A percentile compares a stretch with the other conserved stretches of the same genome.
phyloP scores from a whole-genome alignment of 2,113 vertebrate genomes.

The Felis chaus region DNA sequence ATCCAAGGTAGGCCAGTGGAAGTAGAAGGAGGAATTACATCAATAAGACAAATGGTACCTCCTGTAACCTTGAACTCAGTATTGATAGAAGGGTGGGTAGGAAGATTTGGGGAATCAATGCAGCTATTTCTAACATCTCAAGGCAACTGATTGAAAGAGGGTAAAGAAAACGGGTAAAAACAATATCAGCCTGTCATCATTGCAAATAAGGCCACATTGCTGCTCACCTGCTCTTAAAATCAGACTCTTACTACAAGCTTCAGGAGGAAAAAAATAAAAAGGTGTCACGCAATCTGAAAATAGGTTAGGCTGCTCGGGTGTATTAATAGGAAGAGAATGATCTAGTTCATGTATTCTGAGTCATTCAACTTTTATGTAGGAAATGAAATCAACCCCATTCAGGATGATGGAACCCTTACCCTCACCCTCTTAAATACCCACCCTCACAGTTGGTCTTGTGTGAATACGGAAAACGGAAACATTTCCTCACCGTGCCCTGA shows the following conservation, averaged over 20 bases:
- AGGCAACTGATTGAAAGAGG: slow-evolving; percentile 65
- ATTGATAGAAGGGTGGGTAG: slow-evolving; percentile 48
- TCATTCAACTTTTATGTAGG: slow-evolving; percentile 46
- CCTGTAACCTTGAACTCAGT: slow-evolving; percentile 58
- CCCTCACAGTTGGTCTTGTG: not conserved
- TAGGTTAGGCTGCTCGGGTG: slow-evolving; percentile 51
- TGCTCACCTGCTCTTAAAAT: slow-evolving; percentile 19
- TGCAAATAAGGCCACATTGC: slow-evolving; percentile 22
- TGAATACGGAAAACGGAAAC: not conserved
- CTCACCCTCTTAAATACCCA: not conserved
- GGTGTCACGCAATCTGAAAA: not conserved
- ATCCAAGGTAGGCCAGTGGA: slow-evolving; percentile 35
- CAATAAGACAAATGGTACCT: slow-evolving; percentile 73
- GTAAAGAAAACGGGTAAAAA: slow-evolving; percentile 60
- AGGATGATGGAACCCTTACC: not conserved
- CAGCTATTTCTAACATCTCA: slow-evolving; percentile 63
- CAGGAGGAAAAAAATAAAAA: slow-evolving; percentile 24
- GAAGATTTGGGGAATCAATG: slow-evolving; percentile 63
- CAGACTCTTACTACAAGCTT: not conserved
- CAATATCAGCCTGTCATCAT: slow-evolving; percentile 49
- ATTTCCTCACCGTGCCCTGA: not conserved
- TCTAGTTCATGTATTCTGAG: slow-evolving; percentile 55
- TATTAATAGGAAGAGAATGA: slow-evolving; percentile 69
- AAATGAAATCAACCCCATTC: slow-evolving; percentile 14
- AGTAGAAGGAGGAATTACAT: slow-evolving; percentile 58